Conservation (phyloP, 2,797 vertebrate genomes). For the Leptodactylus fallax region DNA sequence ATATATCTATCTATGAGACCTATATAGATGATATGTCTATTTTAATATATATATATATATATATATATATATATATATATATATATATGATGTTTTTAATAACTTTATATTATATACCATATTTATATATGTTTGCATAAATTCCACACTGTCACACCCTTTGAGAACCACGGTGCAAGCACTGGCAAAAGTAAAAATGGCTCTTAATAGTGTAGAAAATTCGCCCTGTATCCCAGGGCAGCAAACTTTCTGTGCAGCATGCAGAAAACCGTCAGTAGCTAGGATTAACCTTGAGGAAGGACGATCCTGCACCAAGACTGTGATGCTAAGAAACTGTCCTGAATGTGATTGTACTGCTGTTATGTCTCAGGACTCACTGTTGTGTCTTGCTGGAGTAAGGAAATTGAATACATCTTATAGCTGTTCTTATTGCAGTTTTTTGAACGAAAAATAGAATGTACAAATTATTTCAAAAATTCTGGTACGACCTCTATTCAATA, state of each 20-base stretch:
- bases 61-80: too few relatives aligned
- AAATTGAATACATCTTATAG: too few relatives aligned
- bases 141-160: too few relatives aligned
- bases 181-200: background rate
- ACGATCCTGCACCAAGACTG: background rate
- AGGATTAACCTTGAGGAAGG: slow-evolving; percentile 30
- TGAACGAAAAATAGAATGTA: too few relatives aligned
- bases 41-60: too few relatives aligned
- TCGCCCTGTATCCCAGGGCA: background rate
- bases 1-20: too few relatives aligned
- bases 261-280: background rate
- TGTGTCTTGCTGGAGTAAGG: slow-evolving; percentile 11
- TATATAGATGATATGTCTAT: too few relatives aligned
- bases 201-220: background rate
- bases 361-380: slow-evolving; percentile 14
- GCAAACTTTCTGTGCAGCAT: background rate
- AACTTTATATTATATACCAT: too few relatives aligned
- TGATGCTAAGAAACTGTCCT: background rate
- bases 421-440: too few relatives aligned
- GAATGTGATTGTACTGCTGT: background rate
- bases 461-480: background rate
- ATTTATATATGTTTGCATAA: too few relatives aligned
- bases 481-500: background rate
- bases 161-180: too few relatives aligned
- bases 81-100: too few relatives aligned